Percentiles rank a stretch among this genome's conserved stretches.
phyloP scores from a whole-genome alignment of 2,113 vertebrate species.

The Anolis sagrei region DNA sequence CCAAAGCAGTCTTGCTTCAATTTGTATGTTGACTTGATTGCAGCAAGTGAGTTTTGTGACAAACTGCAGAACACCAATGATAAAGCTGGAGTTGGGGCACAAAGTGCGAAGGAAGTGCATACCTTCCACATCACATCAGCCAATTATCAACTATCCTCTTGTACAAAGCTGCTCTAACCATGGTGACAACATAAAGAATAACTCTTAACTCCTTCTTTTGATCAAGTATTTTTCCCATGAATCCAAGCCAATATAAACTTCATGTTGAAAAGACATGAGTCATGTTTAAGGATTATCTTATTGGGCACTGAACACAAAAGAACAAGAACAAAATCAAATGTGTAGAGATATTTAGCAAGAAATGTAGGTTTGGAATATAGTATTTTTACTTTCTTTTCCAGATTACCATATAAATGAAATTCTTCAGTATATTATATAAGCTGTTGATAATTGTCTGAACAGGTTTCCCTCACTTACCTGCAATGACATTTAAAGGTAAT shows the following conservation, averaged over 20 bases:
- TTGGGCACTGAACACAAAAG: conserved; percentile 1
- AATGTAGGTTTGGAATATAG: conserved; percentile 16
- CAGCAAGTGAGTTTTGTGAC: conserved; percentile 41
- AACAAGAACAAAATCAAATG: conserved; percentile 1
- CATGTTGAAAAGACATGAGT: conserved; percentile 37
- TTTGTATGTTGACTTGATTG: conserved; percentile 18
- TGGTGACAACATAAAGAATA: conserved; percentile 30
- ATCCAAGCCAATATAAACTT: conserved; percentile 38
- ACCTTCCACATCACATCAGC: conserved; percentile 85
- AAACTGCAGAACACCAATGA: conserved; percentile 50
- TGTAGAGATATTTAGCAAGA: conserved; percentile 19
- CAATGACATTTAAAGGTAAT: background rate
- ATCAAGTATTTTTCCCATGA: conserved; percentile 4
- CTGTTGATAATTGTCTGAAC: background rate
- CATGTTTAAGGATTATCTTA: conserved; percentile 27
- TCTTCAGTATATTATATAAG: background rate
- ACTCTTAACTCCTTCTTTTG: conserved; percentile 33
- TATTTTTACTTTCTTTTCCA: background rate
- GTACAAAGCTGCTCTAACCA: conserved; percentile 55
- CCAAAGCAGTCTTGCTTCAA: background rate
- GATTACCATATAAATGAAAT: background rate
- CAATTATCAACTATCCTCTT: conserved; percentile 58
- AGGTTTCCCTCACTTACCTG: background rate
- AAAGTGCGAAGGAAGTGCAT: conserved; percentile 84
- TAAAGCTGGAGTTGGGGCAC: conserved; percentile 67